These are phyloP conservation scores for Pardosa pseudoannulata DNA, from an alignment of 2,888 invertebrate species.

Conservation along the genomic window DNA sequence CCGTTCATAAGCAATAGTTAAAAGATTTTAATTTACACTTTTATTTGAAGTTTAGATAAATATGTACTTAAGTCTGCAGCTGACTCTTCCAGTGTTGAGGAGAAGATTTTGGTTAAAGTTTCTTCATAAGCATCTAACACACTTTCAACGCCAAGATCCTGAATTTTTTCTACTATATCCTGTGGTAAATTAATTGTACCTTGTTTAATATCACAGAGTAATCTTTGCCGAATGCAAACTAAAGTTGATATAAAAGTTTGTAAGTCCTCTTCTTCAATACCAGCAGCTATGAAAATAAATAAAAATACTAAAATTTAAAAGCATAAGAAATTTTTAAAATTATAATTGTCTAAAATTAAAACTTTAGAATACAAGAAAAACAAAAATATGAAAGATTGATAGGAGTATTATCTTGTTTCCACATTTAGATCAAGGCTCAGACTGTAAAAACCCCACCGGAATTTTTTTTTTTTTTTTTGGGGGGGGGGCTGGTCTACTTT, in stretches of 20 bases:
- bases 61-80: not conserved
- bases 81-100: not conserved
- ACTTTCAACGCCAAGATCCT: conserved; percentile 33
- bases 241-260: conserved; percentile 10
- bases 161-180: conserved; percentile 31
- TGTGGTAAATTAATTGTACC: conserved; percentile 22
- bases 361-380: too few species aligned
- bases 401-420: too few species aligned
- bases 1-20: too few species aligned
- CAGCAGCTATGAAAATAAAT: not conserved
- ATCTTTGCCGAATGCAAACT: conserved; percentile 19
- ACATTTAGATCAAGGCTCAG: too few species aligned
- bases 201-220: conserved; percentile 32
- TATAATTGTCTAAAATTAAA: too few species aligned
- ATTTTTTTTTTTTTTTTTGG: too few species aligned
- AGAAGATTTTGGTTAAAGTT: conserved; percentile 29
- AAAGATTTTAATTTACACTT: too few species aligned
- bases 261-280: conserved; percentile 16
- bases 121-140: conserved; percentile 38
- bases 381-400: too few species aligned
- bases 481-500: too few species aligned
- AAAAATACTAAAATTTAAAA: too few species aligned
- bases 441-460: too few species aligned
- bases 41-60: not conserved
- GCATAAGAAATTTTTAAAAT: too few species aligned